Conservation (phyloP, 2,797 vertebrate genomes). For the Trichosurus vulpecula region DNA sequence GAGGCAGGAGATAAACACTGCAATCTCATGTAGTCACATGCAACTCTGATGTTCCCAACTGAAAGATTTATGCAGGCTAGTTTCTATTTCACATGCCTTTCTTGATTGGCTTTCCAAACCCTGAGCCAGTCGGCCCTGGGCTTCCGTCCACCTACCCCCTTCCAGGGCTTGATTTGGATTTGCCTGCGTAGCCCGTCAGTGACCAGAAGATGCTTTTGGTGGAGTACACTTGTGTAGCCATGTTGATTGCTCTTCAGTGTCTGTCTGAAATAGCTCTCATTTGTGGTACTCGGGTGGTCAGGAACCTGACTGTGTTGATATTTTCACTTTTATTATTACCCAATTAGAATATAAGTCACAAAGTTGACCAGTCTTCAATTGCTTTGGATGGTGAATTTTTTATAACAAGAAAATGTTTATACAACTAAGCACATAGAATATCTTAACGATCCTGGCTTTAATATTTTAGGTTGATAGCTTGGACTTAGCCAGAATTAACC, state of each 20-base stretch:
- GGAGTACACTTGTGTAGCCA: slow-evolving; percentile 54
- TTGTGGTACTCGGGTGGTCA: background rate
- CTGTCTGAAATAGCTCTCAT: background rate
- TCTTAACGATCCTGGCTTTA: background rate
- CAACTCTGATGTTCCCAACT: background rate
- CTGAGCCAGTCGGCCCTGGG: too few relatives aligned
- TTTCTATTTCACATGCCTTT: slow-evolving; percentile 1
- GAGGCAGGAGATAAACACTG: background rate
- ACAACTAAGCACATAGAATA: background rate
- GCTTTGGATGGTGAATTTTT: background rate
- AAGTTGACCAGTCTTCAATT: background rate
- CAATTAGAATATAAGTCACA: background rate
- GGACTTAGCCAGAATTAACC: background rate
- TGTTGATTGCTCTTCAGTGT: slow-evolving; percentile 44
- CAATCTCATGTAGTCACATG: background rate
- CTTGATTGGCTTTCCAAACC: background rate
- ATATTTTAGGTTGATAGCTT: background rate
- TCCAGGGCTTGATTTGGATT: slow-evolving; percentile 14
- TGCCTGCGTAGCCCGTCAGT: background rate
- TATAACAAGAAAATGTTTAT: background rate
- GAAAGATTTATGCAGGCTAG: background rate
- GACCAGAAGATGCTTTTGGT: slow-evolving; percentile 73
- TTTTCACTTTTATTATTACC: background rate
- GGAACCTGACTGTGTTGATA: background rate
- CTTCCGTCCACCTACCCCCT: accelerated